phyloP scores from a whole-genome alignment of 2,888 invertebrate genomes.

The Andrena fulva region DNA sequence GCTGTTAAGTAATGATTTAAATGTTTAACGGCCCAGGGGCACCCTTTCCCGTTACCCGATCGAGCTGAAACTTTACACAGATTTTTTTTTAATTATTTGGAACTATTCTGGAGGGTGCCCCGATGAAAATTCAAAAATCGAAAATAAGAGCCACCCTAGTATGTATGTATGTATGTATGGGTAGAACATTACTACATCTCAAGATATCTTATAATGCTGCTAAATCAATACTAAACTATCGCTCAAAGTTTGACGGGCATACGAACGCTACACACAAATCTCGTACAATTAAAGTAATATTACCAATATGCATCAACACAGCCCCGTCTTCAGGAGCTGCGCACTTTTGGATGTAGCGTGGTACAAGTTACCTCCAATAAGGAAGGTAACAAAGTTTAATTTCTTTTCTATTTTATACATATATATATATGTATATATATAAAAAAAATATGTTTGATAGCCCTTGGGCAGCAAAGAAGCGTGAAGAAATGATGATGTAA shows the following conservation, averaged over 20 bases:
- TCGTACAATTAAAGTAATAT: slow-evolving; percentile 34
- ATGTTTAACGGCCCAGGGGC: no score
- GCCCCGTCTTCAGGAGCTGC: slow-evolving; percentile 47
- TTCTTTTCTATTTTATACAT: not conserved
- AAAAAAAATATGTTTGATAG: slow-evolving; percentile 26
- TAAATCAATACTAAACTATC: slow-evolving; percentile 51
- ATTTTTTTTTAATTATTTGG: no score
- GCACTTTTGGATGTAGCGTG: slow-evolving; percentile 28
- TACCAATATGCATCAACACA: slow-evolving; percentile 40
- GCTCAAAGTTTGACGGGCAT: slow-evolving; percentile 41
- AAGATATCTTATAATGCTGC: slow-evolving; percentile 49
- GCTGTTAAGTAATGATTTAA: no score
- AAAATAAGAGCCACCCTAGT: no score
- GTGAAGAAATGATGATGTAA: slow-evolving; percentile 62
- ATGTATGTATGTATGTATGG: slow-evolving; percentile 9
- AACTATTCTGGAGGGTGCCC: no score
- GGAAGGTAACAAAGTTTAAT: slow-evolving; percentile 17
- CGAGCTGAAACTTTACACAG: no score
- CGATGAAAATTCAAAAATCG: no score
- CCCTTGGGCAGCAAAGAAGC: slow-evolving; percentile 66
- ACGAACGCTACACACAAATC: slow-evolving; percentile 56
- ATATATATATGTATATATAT: slow-evolving; percentile 14
- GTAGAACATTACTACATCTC: slow-evolving; percentile 39
- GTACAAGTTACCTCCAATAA: slow-evolving; percentile 33
- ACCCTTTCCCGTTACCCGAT: no score